These are phyloP conservation scores for Girardinichthys multiradiatus DNA, from an alignment of 2,113 vertebrate genomes.

Conservation along the genomic window DNA sequence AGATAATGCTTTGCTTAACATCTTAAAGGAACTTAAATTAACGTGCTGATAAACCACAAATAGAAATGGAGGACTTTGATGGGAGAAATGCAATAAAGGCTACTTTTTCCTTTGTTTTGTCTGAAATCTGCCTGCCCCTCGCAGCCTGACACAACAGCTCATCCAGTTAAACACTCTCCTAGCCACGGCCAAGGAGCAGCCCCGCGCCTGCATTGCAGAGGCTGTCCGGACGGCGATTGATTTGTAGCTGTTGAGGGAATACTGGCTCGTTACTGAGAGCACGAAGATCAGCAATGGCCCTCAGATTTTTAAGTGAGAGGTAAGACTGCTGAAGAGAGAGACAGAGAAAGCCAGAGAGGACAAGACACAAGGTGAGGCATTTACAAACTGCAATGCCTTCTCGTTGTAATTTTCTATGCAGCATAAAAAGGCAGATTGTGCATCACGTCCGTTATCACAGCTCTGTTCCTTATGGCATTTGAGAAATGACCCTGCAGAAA, in stretches of 20 bases:
- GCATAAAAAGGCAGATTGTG: constrained; percentile 21
- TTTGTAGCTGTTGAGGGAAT: constrained; percentile 77
- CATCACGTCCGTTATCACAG: constrained; percentile 29
- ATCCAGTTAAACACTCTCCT: constrained; percentile 17
- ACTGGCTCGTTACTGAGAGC: constrained; percentile 55
- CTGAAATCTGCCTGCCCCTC: not conserved
- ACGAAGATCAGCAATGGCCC: constrained; percentile 65
- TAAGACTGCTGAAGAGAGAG: constrained; percentile 20
- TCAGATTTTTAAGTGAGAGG: constrained; percentile 45
- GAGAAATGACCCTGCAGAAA: constrained; percentile 53
- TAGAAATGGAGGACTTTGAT: constrained; percentile 11
- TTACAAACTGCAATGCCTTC: constrained; percentile 23
- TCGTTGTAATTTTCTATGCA: constrained; percentile 23
- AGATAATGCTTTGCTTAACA: not conserved
- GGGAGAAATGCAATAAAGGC: constrained; percentile 31
- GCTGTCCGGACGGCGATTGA: constrained; percentile 75
- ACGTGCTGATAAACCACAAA: not conserved
- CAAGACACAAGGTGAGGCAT: constrained; percentile 19
- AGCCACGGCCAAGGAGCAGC: constrained; percentile 37
- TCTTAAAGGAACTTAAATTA: constrained; percentile 5
- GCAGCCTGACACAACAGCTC: constrained; percentile 31
- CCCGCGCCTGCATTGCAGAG: constrained; percentile 80
- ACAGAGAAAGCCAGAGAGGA: constrained; percentile 14
- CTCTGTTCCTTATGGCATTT: constrained; percentile 35
- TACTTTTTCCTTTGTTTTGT: constrained; percentile 3